Evolutionary conservation across 2,888 invertebrate species (phyloP).

Genomic region (Pristionchus arcanus): DNA sequence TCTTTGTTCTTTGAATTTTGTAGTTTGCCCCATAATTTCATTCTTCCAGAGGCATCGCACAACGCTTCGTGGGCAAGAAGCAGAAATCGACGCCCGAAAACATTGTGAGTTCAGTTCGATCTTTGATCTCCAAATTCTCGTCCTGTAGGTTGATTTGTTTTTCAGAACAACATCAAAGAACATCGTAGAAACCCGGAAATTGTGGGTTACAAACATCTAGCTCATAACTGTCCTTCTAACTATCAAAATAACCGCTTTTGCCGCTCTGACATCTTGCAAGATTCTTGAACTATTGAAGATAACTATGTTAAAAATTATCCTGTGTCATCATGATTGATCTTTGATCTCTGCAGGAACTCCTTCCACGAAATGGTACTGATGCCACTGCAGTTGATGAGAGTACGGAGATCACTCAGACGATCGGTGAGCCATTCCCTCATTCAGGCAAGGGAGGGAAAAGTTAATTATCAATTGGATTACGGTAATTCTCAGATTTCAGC

Average conservation of each 20-base stretch:
- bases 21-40: not conserved
- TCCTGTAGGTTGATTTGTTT: not conserved
- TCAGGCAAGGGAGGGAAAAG: not conserved
- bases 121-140: not conserved
- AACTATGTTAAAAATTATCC: not conserved
- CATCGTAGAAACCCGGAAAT: slow-evolving; percentile 4
- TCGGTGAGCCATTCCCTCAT: slow-evolving; percentile 35
- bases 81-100: slow-evolving; percentile 39
- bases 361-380: slow-evolving; percentile 22
- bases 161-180: not conserved
- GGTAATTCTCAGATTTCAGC: slow-evolving; percentile 1
- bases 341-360: slow-evolving; percentile 19
- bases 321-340: not conserved
- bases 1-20: slow-evolving; percentile 2
- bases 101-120: not conserved
- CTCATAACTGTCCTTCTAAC: not conserved
- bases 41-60: slow-evolving; percentile 48
- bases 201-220: not conserved
- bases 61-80: slow-evolving; percentile 54
- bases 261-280: not conserved
- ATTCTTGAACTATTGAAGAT: not conserved
- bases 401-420: not conserved
- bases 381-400: not conserved
- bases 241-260: not conserved
- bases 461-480: not conserved